Evolutionary conservation across 2,888 invertebrate genomes (phyloP), one percentile per base, ranked within the genome.

Genomic region (Bombylius discolor): DNA sequence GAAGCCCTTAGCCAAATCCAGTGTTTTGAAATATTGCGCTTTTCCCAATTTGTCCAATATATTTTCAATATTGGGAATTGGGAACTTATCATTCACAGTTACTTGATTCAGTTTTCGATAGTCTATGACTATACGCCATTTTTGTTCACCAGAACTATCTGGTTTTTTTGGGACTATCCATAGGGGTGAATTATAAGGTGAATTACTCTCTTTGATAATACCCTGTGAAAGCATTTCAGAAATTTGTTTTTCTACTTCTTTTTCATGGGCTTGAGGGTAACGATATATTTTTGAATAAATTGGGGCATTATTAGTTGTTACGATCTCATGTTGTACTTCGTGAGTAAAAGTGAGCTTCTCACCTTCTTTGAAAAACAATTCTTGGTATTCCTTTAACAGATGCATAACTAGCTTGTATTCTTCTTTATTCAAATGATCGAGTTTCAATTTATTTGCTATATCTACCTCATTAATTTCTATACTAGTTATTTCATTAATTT

Each of bases 1-100:
- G 34, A 62, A 61, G 4, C 61, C 61, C 46, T 59, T 54, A 4
- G 57, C 57, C 2, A 61, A 33, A 49, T 61, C 58, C 5, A 61
- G 14, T 1, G 60, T 60, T 1, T 60, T 56, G 44, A 62, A 61
- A 34, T 59, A 63, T 32, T 47, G 55, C 3, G 51, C 23, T 9
- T 56, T 47, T 4, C 60, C 58, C 31, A 62, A 23, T 56, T 61
- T 56, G 13, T 61, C 61, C 34, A 62, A 49, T 4, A 59, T 60
- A 8, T 51, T 45, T n/a, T 53, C 49, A 13, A 49, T 53, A 44
- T 53, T 53, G 13, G 53, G 44, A 33, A 53, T 53, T 12, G 49
- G 49, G n/a, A 47, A 49, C 34, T 53, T 53, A 14, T 53, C 53
- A 34, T 53, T 44, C 5, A 49, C 39, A 5, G 49, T 49, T n/a